These are phyloP conservation scores for Ryuthela nishihirai DNA, from an alignment of 2,888 invertebrate species.

Conservation along the genomic window DNA sequence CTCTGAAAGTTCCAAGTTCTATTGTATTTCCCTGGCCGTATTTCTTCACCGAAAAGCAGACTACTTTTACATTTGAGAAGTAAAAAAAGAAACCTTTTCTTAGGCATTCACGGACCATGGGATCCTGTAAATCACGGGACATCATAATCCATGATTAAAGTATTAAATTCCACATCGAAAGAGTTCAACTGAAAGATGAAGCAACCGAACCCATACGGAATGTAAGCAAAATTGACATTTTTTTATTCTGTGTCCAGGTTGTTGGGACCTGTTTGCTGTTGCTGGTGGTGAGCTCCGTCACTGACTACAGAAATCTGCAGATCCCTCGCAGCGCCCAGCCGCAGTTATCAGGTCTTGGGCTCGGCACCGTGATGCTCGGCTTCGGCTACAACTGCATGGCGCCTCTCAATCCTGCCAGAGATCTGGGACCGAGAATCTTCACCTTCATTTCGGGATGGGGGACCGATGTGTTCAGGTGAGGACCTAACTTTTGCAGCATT, in stretches of 20 bases:
- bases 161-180: too few relatives aligned
- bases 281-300: slow-evolving; percentile 7
- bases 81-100: too few relatives aligned
- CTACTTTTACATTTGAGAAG: too few relatives aligned
- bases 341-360: slow-evolving; percentile 47
- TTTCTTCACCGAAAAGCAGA: too few relatives aligned
- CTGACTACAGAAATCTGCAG: slow-evolving; percentile 3
- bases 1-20: too few relatives aligned
- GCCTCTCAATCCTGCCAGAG: slow-evolving; percentile 60
- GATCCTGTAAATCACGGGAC: too few relatives aligned
- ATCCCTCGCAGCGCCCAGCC: slow-evolving; percentile 48
- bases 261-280: slow-evolving; percentile 16
- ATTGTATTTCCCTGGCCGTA: too few relatives aligned
- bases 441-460: slow-evolving; percentile 56
- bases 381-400: slow-evolving; percentile 58
- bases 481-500: slow-evolving; percentile 10
- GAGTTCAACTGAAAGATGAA: too few relatives aligned
- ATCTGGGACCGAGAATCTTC: slow-evolving; percentile 57
- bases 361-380: slow-evolving; percentile 44
- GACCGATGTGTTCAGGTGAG: slow-evolving; percentile 52
- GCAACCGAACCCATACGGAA: too few relatives aligned
- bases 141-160: too few relatives aligned
- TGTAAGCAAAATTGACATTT: too few relatives aligned
- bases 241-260: slow-evolving; percentile 25
- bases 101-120: too few relatives aligned